Evolutionary conservation across 2,113 vertebrate genomes (phyloP).

Genomic region (Carassius auratus): DNA sequence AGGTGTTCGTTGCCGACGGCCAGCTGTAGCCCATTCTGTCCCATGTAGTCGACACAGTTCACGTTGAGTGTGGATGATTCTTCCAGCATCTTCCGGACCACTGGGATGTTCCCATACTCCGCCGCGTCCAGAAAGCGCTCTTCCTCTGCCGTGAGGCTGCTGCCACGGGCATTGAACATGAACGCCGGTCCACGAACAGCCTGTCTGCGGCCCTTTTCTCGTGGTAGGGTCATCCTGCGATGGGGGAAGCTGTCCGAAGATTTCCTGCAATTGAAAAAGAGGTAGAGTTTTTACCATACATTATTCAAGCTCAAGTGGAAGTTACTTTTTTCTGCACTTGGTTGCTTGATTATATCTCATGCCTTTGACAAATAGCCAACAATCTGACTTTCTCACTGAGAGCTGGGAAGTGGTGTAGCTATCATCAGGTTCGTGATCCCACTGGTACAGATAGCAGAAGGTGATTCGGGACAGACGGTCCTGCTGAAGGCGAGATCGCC

Average conservation of each 20-base stretch:
- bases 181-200: constrained; percentile 83
- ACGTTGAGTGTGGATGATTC: constrained; percentile 57
- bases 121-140: constrained; percentile 60
- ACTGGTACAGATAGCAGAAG: background rate
- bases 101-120: constrained; percentile 58
- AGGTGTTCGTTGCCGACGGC: constrained; percentile 60
- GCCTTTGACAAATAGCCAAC: constrained; percentile 41
- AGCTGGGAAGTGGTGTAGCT: constrained; percentile 33
- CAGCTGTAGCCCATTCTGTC: constrained; percentile 56
- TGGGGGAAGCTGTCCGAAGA: constrained; percentile 72
- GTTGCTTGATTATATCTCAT: constrained; percentile 11
- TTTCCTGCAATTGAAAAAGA: constrained; percentile 38
- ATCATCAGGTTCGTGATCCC: constrained; percentile 28
- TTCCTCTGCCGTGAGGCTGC: constrained; percentile 74
- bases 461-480: constrained; percentile 27
- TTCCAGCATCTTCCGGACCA: constrained; percentile 61
- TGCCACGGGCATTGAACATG: constrained; percentile 84
- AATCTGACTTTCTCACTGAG: constrained; percentile 37
- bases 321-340: background rate
- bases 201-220: constrained; percentile 85
- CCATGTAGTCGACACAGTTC: constrained; percentile 60
- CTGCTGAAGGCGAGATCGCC: constrained; percentile 35
- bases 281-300: background rate
- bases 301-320: constrained; percentile 24
- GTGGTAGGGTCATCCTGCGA: constrained; percentile 76